These are phyloP conservation scores for Anniella stebbinsi DNA, from an alignment of 2,797 vertebrate species.

Conservation along the genomic window DNA sequence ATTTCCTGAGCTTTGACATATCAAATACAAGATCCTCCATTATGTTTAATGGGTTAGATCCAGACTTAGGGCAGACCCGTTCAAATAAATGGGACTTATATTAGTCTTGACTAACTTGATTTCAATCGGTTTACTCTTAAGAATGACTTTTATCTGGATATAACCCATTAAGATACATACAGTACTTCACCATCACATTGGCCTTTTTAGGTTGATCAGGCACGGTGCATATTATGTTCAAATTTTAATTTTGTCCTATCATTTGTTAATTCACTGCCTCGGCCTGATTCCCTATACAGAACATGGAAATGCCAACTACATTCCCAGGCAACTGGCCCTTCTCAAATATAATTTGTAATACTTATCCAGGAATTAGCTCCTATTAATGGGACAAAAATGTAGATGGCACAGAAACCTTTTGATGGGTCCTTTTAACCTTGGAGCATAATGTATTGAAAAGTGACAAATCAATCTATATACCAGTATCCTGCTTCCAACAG, in stretches of 20 bases:
- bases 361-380: not conserved
- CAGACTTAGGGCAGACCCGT: no score
- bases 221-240: not conserved
- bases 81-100: not conserved
- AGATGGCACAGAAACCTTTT: not conserved
- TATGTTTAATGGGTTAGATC: slow-evolving; percentile 13
- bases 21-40: slow-evolving; percentile 28
- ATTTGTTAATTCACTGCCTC: slow-evolving; percentile 6
- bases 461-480: slow-evolving; percentile 37
- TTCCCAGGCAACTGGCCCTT: not conserved
- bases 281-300: not conserved
- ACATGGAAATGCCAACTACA: not conserved
- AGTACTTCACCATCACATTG: slow-evolving; percentile 58
- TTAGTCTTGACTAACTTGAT: no score
- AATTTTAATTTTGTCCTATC: not conserved
- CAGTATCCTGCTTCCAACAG: slow-evolving; percentile 49
- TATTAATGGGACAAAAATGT: slow-evolving; percentile 4
- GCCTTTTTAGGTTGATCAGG: slow-evolving; percentile 25
- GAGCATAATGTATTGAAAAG: not conserved
- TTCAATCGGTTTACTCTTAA: not conserved
- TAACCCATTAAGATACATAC: not conserved
- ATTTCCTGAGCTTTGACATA: slow-evolving; percentile 48
- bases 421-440: slow-evolving; percentile 54
- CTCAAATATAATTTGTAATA: not conserved
- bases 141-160: not conserved